Evolutionary conservation across 2,888 invertebrate genomes (phyloP).

Genomic region (Seladonia tumulorum): DNA sequence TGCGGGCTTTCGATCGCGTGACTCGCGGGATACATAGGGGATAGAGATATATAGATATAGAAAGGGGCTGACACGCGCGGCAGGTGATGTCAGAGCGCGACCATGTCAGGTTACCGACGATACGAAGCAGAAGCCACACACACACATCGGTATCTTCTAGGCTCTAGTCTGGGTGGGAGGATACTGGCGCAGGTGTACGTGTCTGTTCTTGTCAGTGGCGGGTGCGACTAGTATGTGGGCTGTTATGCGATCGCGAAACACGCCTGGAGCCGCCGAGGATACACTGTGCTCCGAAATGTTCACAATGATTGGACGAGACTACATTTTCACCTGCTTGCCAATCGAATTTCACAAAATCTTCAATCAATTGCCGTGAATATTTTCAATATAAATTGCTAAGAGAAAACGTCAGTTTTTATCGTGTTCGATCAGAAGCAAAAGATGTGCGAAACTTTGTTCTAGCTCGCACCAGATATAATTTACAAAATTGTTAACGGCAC

Average conservation of each 20-base stretch:
- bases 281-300: neutral
- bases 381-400: no score
- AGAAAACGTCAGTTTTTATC: no score
- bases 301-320: neutral
- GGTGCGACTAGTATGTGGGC: constrained; percentile 30
- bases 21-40: constrained; percentile 29
- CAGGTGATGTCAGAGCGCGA: constrained; percentile 34
- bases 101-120: constrained; percentile 35
- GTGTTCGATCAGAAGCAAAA: no score
- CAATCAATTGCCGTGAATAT: neutral
- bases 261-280: neutral
- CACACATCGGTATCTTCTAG: constrained; percentile 55
- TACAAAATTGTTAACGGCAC: no score
- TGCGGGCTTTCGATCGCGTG: constrained; percentile 51
- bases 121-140: constrained; percentile 64
- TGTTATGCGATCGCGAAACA: constrained; percentile 46
- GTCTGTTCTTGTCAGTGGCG: constrained; percentile 48
- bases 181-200: constrained; percentile 46
- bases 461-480: no score
- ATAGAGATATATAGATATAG: neutral
- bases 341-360: neutral
- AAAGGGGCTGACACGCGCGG: neutral
- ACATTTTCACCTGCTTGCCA: neutral
- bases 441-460: no score
- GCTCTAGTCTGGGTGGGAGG: constrained; percentile 29